Evolutionary conservation across 2,113 vertebrate genomes (phyloP).

Genomic region (Cygnus atratus): DNA sequence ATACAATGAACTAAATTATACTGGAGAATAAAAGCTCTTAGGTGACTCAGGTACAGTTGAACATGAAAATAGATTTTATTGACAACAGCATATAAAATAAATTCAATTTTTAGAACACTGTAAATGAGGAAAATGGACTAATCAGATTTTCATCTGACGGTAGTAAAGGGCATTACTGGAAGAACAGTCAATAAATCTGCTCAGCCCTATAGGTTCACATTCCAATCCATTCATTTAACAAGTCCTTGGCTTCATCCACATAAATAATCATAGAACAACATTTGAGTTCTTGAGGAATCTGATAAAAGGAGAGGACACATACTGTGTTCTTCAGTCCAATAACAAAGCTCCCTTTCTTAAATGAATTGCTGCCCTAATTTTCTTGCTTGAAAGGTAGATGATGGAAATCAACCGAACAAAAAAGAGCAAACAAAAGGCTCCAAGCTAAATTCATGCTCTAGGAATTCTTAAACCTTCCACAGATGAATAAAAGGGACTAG

Average conservation of each 20-base stretch:
- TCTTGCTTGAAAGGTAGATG: background rate
- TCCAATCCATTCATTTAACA: background rate
- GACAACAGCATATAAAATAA: background rate
- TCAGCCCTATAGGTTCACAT: background rate
- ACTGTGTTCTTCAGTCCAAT: background rate
- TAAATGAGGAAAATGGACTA: background rate
- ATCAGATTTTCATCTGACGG: background rate
- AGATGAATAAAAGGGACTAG: background rate
- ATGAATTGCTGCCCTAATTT: background rate
- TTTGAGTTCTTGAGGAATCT: background rate
- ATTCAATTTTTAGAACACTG: background rate
- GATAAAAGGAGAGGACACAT: background rate
- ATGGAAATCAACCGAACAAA: background rate
- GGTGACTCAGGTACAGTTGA: background rate
- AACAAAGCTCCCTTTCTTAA: background rate
- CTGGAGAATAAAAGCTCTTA: background rate
- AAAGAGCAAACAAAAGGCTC: constrained; percentile 21
- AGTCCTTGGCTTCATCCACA: background rate
- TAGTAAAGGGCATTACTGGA: background rate
- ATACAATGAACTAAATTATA: background rate
- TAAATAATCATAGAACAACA: background rate
- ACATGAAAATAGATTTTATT: background rate
- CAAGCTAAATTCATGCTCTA: background rate
- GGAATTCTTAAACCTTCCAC: background rate
- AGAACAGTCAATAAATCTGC: background rate